Conservation (phyloP, 1,140 invertebrate genomes). For the Alviniconcha marisindica region DNA sequence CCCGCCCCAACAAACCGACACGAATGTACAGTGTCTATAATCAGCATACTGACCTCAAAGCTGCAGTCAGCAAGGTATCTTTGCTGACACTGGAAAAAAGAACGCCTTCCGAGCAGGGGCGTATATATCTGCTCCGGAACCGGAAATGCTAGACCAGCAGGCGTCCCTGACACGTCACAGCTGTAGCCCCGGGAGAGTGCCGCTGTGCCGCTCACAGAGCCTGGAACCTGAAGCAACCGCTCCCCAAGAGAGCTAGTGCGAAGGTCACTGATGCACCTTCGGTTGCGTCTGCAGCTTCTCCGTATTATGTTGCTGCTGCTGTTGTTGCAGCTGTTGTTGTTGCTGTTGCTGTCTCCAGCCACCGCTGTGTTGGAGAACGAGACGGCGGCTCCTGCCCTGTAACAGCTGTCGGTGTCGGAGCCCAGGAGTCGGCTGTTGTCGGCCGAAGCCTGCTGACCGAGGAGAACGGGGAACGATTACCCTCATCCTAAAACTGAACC, state of each 20-base stretch:
- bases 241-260: too few relatives aligned
- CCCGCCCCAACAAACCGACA: too few relatives aligned
- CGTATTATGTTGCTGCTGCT: background rate
- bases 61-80: background rate
- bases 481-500: too few relatives aligned
- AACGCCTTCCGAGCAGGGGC: too few relatives aligned
- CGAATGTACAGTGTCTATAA: too few relatives aligned
- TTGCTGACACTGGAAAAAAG: background rate
- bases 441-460: background rate
- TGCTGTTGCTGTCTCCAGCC: background rate
- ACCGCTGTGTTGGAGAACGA: background rate
- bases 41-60: constrained; percentile 1
- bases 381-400: background rate
- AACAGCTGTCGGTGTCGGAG: background rate
- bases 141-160: background rate
- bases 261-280: too few relatives aligned
- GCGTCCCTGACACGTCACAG: background rate
- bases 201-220: too few relatives aligned
- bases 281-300: too few relatives aligned
- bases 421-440: background rate
- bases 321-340: background rate
- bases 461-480: too few relatives aligned
- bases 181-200: background rate
- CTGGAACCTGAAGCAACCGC: too few relatives aligned
- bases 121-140: too few relatives aligned